Conservation (phyloP, 2,797 vertebrate species). For the Eidolon dupreanum region DNA sequence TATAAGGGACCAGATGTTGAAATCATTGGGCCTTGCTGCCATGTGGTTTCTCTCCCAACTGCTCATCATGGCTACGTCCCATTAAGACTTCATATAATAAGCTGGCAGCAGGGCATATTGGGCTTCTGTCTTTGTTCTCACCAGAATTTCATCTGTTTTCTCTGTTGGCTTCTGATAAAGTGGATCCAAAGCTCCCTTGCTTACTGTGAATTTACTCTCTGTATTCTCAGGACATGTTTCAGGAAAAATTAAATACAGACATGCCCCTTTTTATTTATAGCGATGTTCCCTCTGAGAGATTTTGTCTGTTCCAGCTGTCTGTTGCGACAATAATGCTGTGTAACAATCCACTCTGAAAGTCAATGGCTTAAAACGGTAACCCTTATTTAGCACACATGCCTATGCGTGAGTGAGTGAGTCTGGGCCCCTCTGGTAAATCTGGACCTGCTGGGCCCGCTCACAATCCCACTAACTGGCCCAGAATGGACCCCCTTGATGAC, state of each 20-base stretch:
- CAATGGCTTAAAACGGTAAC: neutral
- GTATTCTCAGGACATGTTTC: neutral
- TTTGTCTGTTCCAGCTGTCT: neutral
- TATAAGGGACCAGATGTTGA: neutral
- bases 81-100: rapidly evolving
- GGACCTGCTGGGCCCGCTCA: neutral
- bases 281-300: neutral
- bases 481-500: too few species aligned
- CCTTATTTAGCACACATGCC: neutral
- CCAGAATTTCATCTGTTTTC: neutral
- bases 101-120: too few species aligned
- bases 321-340: neutral
- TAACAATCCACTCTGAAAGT: neutral
- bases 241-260: neutral
- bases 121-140: neutral
- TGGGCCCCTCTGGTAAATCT: neutral
- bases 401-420: neutral
- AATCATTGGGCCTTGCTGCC: neutral
- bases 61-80: neutral
- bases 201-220: neutral
- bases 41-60: neutral
- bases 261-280: neutral
- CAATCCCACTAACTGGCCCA: neutral
- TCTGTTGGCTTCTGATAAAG: neutral
- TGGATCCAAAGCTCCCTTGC: neutral